A percentile compares a stretch with the other conserved stretches of the same genome.
These are phyloP conservation scores for Anagrus nilaparvatae DNA, from an alignment of 1,140 invertebrate species.

Conservation along the genomic window DNA sequence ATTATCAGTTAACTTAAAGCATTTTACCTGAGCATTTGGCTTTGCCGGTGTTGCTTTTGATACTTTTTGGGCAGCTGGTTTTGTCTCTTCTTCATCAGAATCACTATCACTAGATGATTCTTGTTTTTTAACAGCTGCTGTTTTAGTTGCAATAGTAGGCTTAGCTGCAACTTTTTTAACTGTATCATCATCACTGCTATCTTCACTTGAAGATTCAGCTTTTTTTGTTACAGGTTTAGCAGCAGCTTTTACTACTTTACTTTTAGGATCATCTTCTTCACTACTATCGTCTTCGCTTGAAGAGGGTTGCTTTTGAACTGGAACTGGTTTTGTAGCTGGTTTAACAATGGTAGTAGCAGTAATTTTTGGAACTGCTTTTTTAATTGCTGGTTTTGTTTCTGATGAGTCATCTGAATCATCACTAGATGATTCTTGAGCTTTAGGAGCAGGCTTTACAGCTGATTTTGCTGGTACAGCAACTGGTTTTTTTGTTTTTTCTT, in stretches of 20 bases:
- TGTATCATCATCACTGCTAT: constrained; percentile 22
- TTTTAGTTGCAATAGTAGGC: constrained; percentile 13
- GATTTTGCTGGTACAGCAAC: constrained; percentile 8
- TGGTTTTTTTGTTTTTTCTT: constrained; percentile 13
- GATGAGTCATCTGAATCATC: constrained; percentile 24
- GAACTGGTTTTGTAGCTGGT: constrained; percentile 1
- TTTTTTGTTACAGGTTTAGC: constrained; percentile 12
- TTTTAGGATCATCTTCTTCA: constrained; percentile 24
- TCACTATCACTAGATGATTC: constrained; percentile 23
- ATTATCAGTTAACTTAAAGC: no score
- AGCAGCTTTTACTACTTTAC: neutral
- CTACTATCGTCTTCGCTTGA: constrained; percentile 27
- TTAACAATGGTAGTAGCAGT: constrained; percentile 6
- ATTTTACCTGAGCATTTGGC: neutral
- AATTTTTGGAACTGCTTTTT: constrained; percentile 15
- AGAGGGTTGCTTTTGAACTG: constrained; percentile 12
- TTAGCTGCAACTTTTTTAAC: constrained; percentile 16
- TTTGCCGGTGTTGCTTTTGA: neutral
- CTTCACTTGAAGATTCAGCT: constrained; percentile 25
- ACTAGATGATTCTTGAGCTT: constrained; percentile 16
- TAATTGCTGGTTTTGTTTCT: constrained; percentile 21
- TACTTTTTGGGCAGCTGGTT: constrained; percentile 1
- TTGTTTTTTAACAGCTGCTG: constrained; percentile 17
- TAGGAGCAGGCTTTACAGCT: constrained; percentile 14
- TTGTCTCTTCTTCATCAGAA: constrained; percentile 15